phyloP scores from a whole-genome alignment of 2,113 vertebrate genomes.

The Gavia stellata region DNA sequence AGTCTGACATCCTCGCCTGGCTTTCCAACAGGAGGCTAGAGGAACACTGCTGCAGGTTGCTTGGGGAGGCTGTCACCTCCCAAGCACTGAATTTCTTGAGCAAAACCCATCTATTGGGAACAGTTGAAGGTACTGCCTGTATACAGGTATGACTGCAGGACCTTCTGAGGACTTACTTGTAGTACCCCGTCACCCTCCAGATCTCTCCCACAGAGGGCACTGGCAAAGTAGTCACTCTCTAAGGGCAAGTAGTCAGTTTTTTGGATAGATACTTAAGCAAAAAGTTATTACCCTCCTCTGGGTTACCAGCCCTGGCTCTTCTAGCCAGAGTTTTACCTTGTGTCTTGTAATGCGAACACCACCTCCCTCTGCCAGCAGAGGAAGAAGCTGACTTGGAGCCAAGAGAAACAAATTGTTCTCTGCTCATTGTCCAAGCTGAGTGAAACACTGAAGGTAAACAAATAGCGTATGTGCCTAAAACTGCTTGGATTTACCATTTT shows the following conservation, averaged over 20 bases:
- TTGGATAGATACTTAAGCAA: neutral
- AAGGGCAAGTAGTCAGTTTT: neutral
- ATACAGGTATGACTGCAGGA: neutral
- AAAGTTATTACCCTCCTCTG: neutral
- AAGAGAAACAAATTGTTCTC: neutral
- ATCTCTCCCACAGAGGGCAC: neutral
- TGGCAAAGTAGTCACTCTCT: neutral
- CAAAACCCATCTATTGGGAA: neutral
- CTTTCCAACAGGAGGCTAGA: neutral
- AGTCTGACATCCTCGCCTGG: neutral
- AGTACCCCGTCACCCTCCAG: neutral
- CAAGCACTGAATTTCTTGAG: neutral
- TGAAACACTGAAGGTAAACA: neutral
- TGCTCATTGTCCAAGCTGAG: neutral
- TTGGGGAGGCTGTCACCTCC: neutral
- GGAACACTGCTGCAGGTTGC: neutral
- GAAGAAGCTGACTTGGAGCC: neutral
- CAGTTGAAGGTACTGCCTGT: neutral
- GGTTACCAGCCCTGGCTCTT: neutral
- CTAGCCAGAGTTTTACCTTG: neutral
- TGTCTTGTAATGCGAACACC: neutral
- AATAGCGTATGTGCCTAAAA: neutral
- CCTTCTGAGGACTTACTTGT: neutral
- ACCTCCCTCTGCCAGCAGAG: neutral
- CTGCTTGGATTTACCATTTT: neutral